Evolutionary conservation across 2,113 vertebrate genomes (phyloP), one percentile per base, ranked within the genome.

Genomic region (Etia nguti): DNA sequence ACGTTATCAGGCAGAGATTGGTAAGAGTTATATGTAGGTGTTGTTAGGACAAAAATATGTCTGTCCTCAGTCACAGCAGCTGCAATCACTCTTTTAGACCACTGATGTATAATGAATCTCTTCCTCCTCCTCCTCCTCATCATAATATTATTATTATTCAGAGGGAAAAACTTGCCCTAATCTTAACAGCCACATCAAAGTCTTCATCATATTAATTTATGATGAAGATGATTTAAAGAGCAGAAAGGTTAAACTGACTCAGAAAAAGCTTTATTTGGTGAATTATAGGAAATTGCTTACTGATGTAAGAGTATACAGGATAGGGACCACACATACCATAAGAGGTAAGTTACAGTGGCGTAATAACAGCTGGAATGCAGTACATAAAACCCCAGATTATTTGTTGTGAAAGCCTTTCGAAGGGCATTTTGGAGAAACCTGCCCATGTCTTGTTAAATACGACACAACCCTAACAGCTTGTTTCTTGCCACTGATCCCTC

Each of bases 401-500:
- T 22, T 56, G 20, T 26, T 36, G 13, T 73, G 16, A 29, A 81
- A 18, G n/a, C 24, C 6, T 13, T 41, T 11, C 22, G 0, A 52
- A 31, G 36, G 54, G 56, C 81, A 34, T 79, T 73, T 87, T 86
- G 43, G 59, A 24, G 29, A 20, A 52, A 18, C 36, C 50, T 11
- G 10, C 60, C 86, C 10, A n/a, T 36, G 70, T 81, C 80, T 52
- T 79, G 77, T 75, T 50, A 4, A 57, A 16, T 65, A 34, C 83
- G 62, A 84, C 86, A 22, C 31, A 15, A 88, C 38, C 73, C 88
- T 94, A 95, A 93, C 92, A 84, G 90, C 90, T 93, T 84, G 87
- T 89, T 83, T 94, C 79, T 83, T 46, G 55, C 91, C 87, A 86
- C 94, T 93, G 93, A 94, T 81, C 93, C 89, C 86, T 80, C 54